Evolutionary conservation across 2,797 vertebrate genomes (phyloP), one percentile per base, ranked within the genome.

Genomic region (Brachyalestes nurse): DNA sequence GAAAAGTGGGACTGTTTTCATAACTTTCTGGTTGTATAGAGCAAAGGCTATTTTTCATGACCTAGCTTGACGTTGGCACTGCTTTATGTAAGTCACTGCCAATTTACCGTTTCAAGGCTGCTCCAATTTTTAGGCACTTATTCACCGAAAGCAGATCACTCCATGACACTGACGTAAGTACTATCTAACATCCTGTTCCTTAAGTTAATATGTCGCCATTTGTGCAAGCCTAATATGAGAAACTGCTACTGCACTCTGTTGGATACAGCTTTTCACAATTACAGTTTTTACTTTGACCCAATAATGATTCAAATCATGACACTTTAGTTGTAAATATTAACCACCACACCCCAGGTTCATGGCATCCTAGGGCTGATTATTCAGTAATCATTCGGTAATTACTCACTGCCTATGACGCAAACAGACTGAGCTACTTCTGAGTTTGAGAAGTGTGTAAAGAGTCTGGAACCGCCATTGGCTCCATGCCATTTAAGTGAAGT

Each of bases 1-100:
- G 64, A 69, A 69, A 69, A 69, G 42, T 69, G 21, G 66, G 42
- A 69, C 66, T 69, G 42, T 47, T 69, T 69, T 69, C 66, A 69
- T 69, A 69, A 69, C 66, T 69, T n/a, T 34, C 72, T 25, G 45
- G n/a, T 58, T 28, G 42, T 64, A 21, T 61, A 21, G 38, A 60
- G 53, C 17, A 61, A 69, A 51, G 55, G 34, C 23, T 72, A 60
- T 77, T 66, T 72, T 58, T 16, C 23, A 45, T 74, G 61, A 80
- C 66, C 66, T 23, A 69, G 79, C 42, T 75, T 25, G 40, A 67
- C 19, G 34, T 17, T 60, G 49, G 21, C 49, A 72, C 25, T 66
- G 6, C 42, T 64, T 66, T 25, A 69, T 61, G 25, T 25, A 69
- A 60, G 75, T 69, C 51, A 58, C 3, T 49, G 66, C 66, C 66